Evolutionary conservation across 2,888 invertebrate genomes (phyloP), one percentile per base, ranked within the genome.

Genomic region (Acanthoscelides obtectus): DNA sequence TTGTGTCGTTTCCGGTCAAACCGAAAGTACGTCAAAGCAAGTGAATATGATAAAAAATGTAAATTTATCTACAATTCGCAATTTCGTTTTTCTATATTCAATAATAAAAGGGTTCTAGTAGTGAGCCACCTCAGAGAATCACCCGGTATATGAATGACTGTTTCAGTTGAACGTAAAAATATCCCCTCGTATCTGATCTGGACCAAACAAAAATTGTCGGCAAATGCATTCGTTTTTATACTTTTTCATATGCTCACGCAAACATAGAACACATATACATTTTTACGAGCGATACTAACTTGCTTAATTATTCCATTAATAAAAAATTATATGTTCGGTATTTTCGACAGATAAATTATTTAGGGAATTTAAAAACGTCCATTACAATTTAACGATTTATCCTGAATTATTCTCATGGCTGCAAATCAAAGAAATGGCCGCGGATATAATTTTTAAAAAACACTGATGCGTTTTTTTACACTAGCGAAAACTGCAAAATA

Each of bases 271-370:
- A 45, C 45, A 45, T 45, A 76, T 76, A 74, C 75, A 77, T 77
- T 77, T 77, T 77, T 77, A 77, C 76, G 73, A 72, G 71, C 75
- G 74, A 73, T 73, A 71, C 73, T 72, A 75, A 77, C 75, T 76
- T 76, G 73, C 74, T 77, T 77, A 77, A 74, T 76, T 76, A 77
- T 77, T 77, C 77, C 76, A 77, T 77, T 77, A 77, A 77, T 77
- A 77, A 77, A 77, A 77, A 76, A 77, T 75, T 73, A 75, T 69
- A 73, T 75, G 69, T 69, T 69, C 20, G 22, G 69, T 22, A 64
- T 22, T 69, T 69, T 21, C 64, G 64, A 69, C 69, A 21, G 20
- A 64, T 69, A 69, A 69, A 69, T 69, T 22, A 69, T 69, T 69
- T 25, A 69, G 69, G 22, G 22, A 69, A 22, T 69, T 63, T 69